phyloP scores from a whole-genome alignment of 2,888 invertebrate species.

The Dilophus febrilis region DNA sequence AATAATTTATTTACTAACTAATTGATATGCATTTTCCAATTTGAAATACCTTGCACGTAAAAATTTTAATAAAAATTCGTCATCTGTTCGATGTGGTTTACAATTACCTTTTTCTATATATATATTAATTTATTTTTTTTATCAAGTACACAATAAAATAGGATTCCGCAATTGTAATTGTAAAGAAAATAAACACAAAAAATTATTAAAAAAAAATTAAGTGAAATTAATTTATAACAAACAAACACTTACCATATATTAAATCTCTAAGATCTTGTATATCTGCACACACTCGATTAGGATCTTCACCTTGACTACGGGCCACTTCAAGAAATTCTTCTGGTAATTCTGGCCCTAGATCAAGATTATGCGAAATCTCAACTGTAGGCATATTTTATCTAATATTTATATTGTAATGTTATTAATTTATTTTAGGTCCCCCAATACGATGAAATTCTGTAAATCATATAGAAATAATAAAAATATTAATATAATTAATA shows the following conservation, averaged over 20 bases:
- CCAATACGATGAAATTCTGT: too few relatives aligned
- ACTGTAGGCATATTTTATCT: conserved; percentile 12
- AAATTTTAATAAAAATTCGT: conserved; percentile 55
- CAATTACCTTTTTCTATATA: conserved; percentile 57
- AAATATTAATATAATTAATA: too few relatives aligned
- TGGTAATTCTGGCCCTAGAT: conserved; percentile 44
- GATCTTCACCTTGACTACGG: conserved; percentile 45
- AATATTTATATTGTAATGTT: too few relatives aligned
- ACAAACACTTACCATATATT: conserved; percentile 43
- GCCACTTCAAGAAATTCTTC: conserved; percentile 50
- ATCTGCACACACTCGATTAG: conserved; percentile 46
- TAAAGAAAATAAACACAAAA: neutral
- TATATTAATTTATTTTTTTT: too few relatives aligned
- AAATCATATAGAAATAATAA: too few relatives aligned
- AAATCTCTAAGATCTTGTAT: conserved; percentile 55
- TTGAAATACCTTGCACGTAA: conserved; percentile 57
- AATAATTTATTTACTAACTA: conserved; percentile 37
- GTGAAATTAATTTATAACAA: conserved; percentile 2
- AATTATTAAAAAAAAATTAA: neutral
- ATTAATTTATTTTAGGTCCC: too few relatives aligned
- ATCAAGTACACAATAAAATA: too few relatives aligned
- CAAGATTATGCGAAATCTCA: conserved; percentile 31
- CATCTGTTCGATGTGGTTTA: conserved; percentile 56
- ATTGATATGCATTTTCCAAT: conserved; percentile 49
- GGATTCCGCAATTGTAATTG: neutral